Percentiles rank a stretch among this genome's conserved stretches.
Conservation (phyloP, 2,888 invertebrate species). For the Lithophane leautieri region DNA sequence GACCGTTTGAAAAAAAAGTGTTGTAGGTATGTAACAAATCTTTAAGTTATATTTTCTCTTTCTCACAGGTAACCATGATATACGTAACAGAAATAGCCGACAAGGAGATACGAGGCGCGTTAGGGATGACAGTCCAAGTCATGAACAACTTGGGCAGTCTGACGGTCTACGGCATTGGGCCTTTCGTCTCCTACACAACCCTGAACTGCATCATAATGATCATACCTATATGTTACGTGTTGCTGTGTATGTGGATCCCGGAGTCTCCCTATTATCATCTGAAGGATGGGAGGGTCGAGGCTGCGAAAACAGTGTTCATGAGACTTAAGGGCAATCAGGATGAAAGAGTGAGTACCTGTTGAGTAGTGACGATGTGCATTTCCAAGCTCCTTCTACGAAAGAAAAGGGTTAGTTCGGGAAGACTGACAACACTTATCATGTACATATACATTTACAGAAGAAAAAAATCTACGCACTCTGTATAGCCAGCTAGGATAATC, state of each 20-base stretch:
- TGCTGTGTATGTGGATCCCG: conserved; percentile 90
- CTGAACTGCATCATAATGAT: conserved; percentile 85
- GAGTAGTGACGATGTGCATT: background rate
- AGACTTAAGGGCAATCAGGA: conserved; percentile 84
- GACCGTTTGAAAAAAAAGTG: no score
- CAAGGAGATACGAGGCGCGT: conserved; percentile 86
- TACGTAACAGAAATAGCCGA: conserved; percentile 89
- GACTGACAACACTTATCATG: background rate
- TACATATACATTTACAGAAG: background rate
- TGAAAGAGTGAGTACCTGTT: conserved; percentile 77
- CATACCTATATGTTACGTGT: conserved; percentile 86
- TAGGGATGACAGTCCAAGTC: conserved; percentile 87
- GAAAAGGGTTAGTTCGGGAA: background rate
- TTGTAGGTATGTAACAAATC: no score
- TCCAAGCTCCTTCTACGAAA: background rate
- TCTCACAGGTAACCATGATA: conserved; percentile 87
- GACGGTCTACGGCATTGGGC: conserved; percentile 85
- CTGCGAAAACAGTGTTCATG: conserved; percentile 85
- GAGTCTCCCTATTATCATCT: conserved; percentile 92
- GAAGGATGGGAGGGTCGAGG: conserved; percentile 86
- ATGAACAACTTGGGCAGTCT: conserved; percentile 87
- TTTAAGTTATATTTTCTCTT: background rate
- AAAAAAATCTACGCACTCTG: background rate
- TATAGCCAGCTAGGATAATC: no score
- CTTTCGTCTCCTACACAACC: conserved; percentile 85